A percentile compares a stretch with the other conserved stretches of the same genome.
These are phyloP conservation scores for Mixornis gularis DNA, from an alignment of 2,113 vertebrate genomes.

Conservation along the genomic window DNA sequence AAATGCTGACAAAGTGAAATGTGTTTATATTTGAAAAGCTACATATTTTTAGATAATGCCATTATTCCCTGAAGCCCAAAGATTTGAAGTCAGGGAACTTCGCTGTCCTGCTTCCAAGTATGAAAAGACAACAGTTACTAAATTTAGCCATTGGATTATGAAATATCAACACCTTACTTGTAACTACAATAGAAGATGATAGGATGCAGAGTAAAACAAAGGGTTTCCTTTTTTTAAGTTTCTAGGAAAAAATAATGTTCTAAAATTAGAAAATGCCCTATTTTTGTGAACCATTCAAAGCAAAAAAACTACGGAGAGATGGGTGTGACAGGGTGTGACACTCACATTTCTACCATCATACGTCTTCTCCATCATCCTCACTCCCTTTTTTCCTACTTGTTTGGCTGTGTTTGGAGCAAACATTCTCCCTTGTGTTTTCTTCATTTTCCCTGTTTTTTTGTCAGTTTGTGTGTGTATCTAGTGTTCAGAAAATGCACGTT, in stretches of 20 bases:
- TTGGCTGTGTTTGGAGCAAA: background rate
- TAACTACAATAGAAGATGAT: background rate
- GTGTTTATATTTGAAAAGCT: background rate
- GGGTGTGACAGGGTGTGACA: background rate
- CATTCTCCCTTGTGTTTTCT: background rate
- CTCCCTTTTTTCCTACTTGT: background rate
- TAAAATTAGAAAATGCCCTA: background rate
- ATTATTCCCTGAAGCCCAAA: background rate
- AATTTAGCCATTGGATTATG: background rate
- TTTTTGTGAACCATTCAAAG: background rate
- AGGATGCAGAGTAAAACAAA: background rate
- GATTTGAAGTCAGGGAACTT: background rate
- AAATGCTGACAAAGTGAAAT: background rate
- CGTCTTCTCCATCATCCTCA: background rate
- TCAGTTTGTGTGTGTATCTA: background rate
- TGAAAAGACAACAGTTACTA: background rate
- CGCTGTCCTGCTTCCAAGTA: background rate
- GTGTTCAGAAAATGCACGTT: background rate
- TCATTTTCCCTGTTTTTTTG: background rate
- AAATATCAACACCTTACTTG: background rate
- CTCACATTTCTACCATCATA: background rate
- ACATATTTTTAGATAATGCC: background rate
- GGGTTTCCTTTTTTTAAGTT: background rate
- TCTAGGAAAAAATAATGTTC: background rate
- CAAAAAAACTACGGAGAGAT: background rate